These are phyloP conservation scores for Macrophya alboannulata DNA, from an alignment of 2,888 invertebrate genomes.

Conservation along the genomic window DNA sequence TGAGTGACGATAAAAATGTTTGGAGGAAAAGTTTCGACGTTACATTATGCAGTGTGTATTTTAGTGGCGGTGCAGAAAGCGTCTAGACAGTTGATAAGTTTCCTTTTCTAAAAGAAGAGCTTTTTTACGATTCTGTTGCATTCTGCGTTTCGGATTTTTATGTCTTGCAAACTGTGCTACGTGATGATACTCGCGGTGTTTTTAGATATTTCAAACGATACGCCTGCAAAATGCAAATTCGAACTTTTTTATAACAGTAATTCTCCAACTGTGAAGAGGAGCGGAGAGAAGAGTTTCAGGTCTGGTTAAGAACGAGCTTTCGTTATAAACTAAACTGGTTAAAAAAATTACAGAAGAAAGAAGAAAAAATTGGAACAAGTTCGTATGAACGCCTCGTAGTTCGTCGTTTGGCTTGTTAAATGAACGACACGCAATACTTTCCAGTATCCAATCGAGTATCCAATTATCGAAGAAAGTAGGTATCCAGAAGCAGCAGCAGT, in stretches of 20 bases:
- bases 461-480: constrained; percentile 48
- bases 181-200: not conserved
- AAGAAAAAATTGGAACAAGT: not conserved
- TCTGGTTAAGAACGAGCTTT: not conserved
- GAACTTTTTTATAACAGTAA: not conserved
- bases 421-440: constrained; percentile 36
- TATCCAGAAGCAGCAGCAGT: not conserved
- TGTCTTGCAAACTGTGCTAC: not conserved
- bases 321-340: not conserved
- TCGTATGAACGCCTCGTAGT: not conserved
- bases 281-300: not conserved
- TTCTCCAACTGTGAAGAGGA: not conserved
- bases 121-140: constrained; percentile 35
- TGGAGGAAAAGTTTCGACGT: constrained; percentile 7
- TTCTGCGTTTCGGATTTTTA: not conserved
- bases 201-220: not conserved
- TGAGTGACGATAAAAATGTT: not conserved
- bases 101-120: not conserved
- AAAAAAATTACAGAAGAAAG: not conserved
- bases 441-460: constrained; percentile 39
- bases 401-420: constrained; percentile 27
- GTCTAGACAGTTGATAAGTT: constrained; percentile 31
- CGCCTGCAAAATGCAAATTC: not conserved
- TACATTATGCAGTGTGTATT: constrained; percentile 9
- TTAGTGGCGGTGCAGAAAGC: not conserved